Percentiles rank a stretch among this genome's conserved stretches.
These are phyloP conservation scores for Trypoxylon attenuatum DNA, from an alignment of 2,888 invertebrate species.

Conservation along the genomic window DNA sequence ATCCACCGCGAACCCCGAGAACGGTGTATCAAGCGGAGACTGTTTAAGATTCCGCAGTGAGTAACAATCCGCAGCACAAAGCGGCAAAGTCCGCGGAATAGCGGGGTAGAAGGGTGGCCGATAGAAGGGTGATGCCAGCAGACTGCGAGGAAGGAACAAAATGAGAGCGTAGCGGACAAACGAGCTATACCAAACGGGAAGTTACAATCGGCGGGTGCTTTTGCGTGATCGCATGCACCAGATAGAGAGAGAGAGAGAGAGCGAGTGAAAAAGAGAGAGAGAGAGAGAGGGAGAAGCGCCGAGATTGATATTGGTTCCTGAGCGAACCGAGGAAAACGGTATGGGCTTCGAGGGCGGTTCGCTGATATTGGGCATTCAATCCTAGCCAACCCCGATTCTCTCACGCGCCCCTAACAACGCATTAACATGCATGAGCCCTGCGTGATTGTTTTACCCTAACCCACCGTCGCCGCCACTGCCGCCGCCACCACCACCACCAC, in stretches of 20 bases:
- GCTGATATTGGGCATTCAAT: constrained; percentile 71
- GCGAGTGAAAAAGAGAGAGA: too few species aligned
- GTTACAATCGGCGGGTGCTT: constrained; percentile 46
- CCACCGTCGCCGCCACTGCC: constrained; percentile 42
- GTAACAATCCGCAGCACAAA: too few species aligned
- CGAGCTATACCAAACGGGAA: constrained; percentile 38
- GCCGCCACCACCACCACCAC: constrained; percentile 1
- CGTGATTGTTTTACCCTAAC: constrained; percentile 73
- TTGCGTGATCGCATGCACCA: constrained; percentile 52
- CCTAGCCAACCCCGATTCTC: constrained; percentile 65
- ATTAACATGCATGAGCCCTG: constrained; percentile 75
- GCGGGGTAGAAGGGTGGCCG: background rate
- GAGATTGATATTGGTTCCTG: constrained; percentile 61
- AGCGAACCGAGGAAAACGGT: constrained; percentile 61
- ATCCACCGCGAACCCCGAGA: background rate
- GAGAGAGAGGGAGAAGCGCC: constrained; percentile 47
- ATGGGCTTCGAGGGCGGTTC: constrained; percentile 64
- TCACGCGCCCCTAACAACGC: constrained; percentile 70
- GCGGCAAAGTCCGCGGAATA: background rate
- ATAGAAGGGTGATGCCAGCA: background rate
- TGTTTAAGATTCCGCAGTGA: background rate
- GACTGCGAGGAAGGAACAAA: background rate
- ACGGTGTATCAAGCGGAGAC: background rate
- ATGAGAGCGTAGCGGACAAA: constrained; percentile 14
- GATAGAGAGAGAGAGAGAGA: constrained; percentile 23